Percentiles rank a stretch among this genome's conserved stretches.
These are phyloP conservation scores for Pseudolycoriella hygida DNA, from an alignment of 2,888 invertebrate species.

Conservation along the genomic window DNA sequence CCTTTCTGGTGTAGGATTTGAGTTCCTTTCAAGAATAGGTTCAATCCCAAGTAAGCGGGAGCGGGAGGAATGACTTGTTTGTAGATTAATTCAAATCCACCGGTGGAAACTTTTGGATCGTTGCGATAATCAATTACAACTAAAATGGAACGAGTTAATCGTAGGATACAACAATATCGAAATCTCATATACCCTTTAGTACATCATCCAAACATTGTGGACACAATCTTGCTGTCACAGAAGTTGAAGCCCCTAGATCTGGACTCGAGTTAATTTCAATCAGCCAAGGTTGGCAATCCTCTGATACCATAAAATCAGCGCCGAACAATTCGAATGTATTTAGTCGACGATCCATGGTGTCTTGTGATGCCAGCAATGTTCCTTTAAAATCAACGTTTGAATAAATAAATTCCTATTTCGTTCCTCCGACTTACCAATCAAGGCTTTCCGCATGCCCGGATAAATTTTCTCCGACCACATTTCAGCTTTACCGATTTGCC, in stretches of 20 bases:
- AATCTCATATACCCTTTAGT: constrained; percentile 80
- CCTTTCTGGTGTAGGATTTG: constrained; percentile 20
- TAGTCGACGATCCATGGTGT: constrained; percentile 55
- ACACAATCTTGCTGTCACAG: constrained; percentile 73
- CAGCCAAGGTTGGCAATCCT: constrained; percentile 76
- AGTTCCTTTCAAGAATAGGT: constrained; percentile 26
- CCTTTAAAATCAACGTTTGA: no score
- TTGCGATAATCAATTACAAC: constrained; percentile 59
- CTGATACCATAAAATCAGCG: constrained; percentile 86
- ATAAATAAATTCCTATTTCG: no score
- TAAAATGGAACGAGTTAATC: constrained; percentile 19
- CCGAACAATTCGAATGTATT: constrained; percentile 89
- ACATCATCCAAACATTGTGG: constrained; percentile 78
- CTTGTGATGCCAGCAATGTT: constrained; percentile 73
- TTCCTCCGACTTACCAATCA: constrained; percentile 32
- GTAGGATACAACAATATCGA: not conserved
- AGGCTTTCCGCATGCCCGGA: constrained; percentile 68
- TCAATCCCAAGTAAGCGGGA: constrained; percentile 57
- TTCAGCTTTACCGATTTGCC: constrained; percentile 54
- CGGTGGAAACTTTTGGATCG: constrained; percentile 59
- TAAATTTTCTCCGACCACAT: constrained; percentile 74
- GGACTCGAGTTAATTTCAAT: constrained; percentile 92
- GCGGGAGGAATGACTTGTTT: constrained; percentile 59
- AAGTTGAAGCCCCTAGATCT: constrained; percentile 77
- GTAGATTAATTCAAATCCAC: constrained; percentile 63